Evolutionary conservation across 37 sponge, comb jelly and placozoan genomes (phyloP).

Genomic region (Spongilla lacustris): DNA sequence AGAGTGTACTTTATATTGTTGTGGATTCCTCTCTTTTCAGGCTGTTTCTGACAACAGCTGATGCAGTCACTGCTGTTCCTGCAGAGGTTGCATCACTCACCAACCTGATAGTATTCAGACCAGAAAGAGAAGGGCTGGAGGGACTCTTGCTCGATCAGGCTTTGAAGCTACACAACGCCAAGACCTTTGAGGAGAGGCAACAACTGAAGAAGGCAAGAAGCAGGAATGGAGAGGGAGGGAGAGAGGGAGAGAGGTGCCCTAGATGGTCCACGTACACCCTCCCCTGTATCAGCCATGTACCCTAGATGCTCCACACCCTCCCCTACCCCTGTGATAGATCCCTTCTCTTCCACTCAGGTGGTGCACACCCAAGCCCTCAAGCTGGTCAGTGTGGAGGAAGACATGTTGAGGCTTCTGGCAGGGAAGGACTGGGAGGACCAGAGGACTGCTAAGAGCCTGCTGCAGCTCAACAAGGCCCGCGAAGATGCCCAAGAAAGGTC

Average conservation of each 20-base stretch:
- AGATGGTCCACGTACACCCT: too few species aligned
- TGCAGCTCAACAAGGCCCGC: constrained; percentile 40
- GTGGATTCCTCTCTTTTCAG: constrained; percentile 29
- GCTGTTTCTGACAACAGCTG: constrained; percentile 21
- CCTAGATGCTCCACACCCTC: too few species aligned
- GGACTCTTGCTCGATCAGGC: constrained; percentile 54
- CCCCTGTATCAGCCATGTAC: too few species aligned
- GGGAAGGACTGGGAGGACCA: constrained; percentile 33
- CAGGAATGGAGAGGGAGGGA: background rate
- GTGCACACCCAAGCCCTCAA: constrained; percentile 45
- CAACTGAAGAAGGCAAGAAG: constrained; percentile 45
- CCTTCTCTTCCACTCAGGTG: constrained; percentile 2
- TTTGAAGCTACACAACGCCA: constrained; percentile 53
- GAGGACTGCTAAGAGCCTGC: constrained; percentile 28
- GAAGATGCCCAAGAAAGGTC: constrained; percentile 61
- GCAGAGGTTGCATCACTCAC: background rate
- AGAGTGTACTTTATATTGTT: too few species aligned
- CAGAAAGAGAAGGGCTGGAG: constrained; percentile 56
- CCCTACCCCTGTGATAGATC: too few species aligned
- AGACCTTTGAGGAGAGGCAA: constrained; percentile 54
- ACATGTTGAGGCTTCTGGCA: constrained; percentile 53
- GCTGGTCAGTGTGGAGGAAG: constrained; percentile 21
- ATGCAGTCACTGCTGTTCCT: background rate
- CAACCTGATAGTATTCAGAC: constrained; percentile 54
- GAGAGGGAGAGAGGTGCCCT: too few species aligned